Percentiles rank a stretch among this genome's conserved stretches.
phyloP scores from a whole-genome alignment of 2,113 vertebrate species.

The Tupaia tana region DNA sequence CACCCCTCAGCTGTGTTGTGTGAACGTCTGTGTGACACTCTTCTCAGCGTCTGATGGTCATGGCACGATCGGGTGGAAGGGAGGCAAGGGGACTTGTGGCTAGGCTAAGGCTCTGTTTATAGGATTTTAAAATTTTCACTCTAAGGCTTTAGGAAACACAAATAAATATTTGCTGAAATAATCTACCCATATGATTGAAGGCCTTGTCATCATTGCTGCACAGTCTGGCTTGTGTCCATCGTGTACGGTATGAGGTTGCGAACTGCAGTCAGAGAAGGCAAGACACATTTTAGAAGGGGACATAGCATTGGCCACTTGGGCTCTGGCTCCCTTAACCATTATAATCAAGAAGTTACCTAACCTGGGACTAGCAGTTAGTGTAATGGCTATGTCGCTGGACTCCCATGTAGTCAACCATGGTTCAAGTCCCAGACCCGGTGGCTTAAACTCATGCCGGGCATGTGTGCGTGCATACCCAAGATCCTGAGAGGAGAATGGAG shows the following conservation, averaged over 20 bases:
- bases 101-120: background rate
- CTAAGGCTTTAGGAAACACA: background rate
- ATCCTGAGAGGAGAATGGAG: too few species aligned
- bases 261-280: background rate
- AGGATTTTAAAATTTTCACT: background rate
- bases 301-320: background rate
- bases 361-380: too few species aligned
- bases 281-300: background rate
- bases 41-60: background rate
- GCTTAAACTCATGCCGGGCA: too few species aligned
- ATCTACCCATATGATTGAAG: background rate
- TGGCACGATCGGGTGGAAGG: background rate
- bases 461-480: too few species aligned
- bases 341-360: too few species aligned
- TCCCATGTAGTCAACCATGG: too few species aligned
- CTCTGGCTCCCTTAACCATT: too few species aligned
- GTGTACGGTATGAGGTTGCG: background rate
- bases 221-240: background rate
- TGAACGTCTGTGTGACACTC: background rate
- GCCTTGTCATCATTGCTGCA: background rate
- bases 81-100: background rate
- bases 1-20: background rate
- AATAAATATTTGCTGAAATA: constrained; percentile 3
- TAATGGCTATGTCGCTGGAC: too few species aligned
- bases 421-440: too few species aligned